phyloP scores from a whole-genome alignment of 2,113 vertebrate species.

The Coreoperca whiteheadi region DNA sequence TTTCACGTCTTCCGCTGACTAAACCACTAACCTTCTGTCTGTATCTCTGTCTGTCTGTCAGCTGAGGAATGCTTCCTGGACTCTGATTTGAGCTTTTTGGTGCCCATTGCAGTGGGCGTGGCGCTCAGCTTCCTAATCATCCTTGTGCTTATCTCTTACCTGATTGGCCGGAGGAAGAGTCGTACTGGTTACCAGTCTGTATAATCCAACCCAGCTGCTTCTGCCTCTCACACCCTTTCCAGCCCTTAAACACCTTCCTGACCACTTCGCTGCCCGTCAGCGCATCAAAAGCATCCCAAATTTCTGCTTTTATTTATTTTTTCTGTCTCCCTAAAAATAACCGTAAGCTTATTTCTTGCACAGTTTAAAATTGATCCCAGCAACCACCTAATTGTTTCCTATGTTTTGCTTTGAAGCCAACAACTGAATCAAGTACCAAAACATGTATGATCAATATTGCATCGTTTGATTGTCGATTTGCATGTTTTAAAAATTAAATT shows the following conservation, averaged over 20 bases:
- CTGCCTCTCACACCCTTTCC: slow-evolving; percentile 24
- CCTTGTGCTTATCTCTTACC: slow-evolving; percentile 95
- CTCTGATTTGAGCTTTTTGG: slow-evolving; percentile 98
- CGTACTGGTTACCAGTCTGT: slow-evolving; percentile 96
- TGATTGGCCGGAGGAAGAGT: slow-evolving; percentile 96
- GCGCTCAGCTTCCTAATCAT: slow-evolving; percentile 95
- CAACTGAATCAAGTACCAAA: slow-evolving; percentile 65
- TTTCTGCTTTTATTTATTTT: slow-evolving; percentile 37
- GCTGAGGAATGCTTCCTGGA: slow-evolving; percentile 97
- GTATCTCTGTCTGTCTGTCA: slow-evolving; percentile 81
- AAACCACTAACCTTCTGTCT: slow-evolving; percentile 55
- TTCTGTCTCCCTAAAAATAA: slow-evolving; percentile 27
- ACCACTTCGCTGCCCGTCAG: slow-evolving; percentile 20
- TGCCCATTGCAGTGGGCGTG: slow-evolving; percentile 94
- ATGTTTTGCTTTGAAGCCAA: slow-evolving; percentile 52
- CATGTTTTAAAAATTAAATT: slow-evolving; percentile 68
- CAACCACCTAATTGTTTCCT: slow-evolving; percentile 16
- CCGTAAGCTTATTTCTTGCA: slow-evolving; percentile 35
- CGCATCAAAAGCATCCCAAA: slow-evolving; percentile 37
- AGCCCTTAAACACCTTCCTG: slow-evolving; percentile 24
- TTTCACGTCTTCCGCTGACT: slow-evolving; percentile 13
- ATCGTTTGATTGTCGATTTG: slow-evolving; percentile 68
- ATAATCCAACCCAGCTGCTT: slow-evolving; percentile 72
- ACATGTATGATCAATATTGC: slow-evolving; percentile 61
- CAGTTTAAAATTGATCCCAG: slow-evolving; percentile 17